A percentile compares a stretch with the other conserved stretches of the same genome.
Conservation (phyloP, 2,113 vertebrate genomes). For the Deroptyus accipitrinus region DNA sequence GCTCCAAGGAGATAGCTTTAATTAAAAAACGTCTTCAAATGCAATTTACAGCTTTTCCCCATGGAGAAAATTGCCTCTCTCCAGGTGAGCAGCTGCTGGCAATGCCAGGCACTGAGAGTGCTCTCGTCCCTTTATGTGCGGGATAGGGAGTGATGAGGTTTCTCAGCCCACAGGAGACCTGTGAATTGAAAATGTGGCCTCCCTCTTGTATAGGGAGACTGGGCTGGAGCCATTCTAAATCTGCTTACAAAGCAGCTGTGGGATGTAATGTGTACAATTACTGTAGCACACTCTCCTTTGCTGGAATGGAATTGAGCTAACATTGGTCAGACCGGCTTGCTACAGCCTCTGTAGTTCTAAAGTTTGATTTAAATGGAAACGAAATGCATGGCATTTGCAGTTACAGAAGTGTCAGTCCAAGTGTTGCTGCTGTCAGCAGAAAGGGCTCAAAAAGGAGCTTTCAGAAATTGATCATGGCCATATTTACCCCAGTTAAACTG, state of each 20-base stretch:
- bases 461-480: not conserved
- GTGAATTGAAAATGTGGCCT: constrained; percentile 59
- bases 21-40: constrained; percentile 38
- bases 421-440: not conserved
- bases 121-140: not conserved
- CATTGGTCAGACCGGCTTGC: not conserved
- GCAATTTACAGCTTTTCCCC: constrained; percentile 60
- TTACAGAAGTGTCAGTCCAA: not conserved
- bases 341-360: not conserved
- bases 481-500: not conserved
- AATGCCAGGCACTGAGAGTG: not conserved
- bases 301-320: not conserved
- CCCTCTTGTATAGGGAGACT: not conserved
- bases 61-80: constrained; percentile 47
- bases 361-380: constrained; percentile 19
- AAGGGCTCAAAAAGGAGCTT: not conserved
- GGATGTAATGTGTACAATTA: not conserved
- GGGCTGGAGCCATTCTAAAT: constrained; percentile 29
- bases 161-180: constrained; percentile 27
- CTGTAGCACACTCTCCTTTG: not conserved
- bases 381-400: not conserved
- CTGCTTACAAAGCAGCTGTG: constrained; percentile 14
- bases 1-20: not conserved
- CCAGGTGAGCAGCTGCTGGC: not conserved
- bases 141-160: constrained; percentile 58